phyloP scores from a whole-genome alignment of 2,888 invertebrate genomes.

The Parthenolecanium corni region DNA sequence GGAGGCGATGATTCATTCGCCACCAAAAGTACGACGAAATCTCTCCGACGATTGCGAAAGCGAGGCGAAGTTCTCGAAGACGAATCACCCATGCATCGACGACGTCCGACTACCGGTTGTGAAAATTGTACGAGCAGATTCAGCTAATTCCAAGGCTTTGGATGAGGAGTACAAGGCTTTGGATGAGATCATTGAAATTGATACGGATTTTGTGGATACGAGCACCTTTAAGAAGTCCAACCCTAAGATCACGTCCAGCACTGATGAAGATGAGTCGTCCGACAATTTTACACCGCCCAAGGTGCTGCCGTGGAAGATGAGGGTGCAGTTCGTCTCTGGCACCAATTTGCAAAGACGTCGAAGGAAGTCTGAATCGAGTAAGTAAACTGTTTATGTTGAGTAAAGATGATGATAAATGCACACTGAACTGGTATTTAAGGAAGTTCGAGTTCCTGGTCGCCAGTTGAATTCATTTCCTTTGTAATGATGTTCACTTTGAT shows the following conservation, averaged over 20 bases:
- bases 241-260: background rate
- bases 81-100: too few species aligned
- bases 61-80: background rate
- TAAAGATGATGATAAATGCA: background rate
- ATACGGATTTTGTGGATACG: too few species aligned
- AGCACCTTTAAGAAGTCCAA: background rate
- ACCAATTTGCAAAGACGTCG: background rate
- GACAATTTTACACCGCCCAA: background rate
- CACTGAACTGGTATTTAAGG: background rate
- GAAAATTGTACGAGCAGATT: background rate
- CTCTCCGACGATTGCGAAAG: background rate
- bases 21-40: background rate
- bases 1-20: conserved; percentile 12
- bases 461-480: conserved; percentile 16
- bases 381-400: background rate
- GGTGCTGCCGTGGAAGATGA: conserved; percentile 14
- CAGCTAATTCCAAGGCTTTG: background rate
- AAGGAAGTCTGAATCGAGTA: background rate
- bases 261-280: background rate
- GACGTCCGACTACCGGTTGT: background rate
- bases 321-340: conserved; percentile 2
- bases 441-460: conserved; percentile 11
- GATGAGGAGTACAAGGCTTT: background rate
- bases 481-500: conserved; percentile 23
- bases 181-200: too few species aligned